Percentiles rank a stretch among this genome's conserved stretches.
Conservation (phyloP, 1,140 invertebrate genomes). For the Caenorhabditis remanei region DNA sequence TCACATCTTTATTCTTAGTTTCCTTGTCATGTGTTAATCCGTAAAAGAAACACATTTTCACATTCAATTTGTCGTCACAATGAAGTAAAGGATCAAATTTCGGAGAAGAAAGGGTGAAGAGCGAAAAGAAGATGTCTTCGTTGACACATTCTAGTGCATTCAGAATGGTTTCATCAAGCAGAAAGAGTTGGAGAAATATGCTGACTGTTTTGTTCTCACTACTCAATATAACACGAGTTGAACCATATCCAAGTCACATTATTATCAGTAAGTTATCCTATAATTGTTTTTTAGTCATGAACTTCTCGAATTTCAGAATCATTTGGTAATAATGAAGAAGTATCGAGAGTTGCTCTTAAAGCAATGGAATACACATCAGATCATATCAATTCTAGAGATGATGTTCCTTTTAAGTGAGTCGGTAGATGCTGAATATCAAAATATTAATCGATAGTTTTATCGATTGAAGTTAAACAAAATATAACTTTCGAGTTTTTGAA, state of each 20-base stretch:
- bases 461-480: neutral
- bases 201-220: slow-evolving; percentile 6
- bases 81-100: slow-evolving; percentile 44
- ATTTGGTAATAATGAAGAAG: slow-evolving; percentile 48
- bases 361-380: slow-evolving; percentile 58
- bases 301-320: slow-evolving; percentile 53
- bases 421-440: neutral
- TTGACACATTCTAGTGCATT: neutral
- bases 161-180: slow-evolving; percentile 17
- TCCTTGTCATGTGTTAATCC: slow-evolving; percentile 30
- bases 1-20: neutral
- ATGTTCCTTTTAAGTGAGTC: slow-evolving; percentile 57
- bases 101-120: neutral
- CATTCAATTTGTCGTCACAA: slow-evolving; percentile 8
- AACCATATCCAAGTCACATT: slow-evolving; percentile 46
- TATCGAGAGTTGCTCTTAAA: slow-evolving; percentile 27
- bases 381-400: slow-evolving; percentile 61
- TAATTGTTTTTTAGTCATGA: neutral
- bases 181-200: slow-evolving; percentile 8
- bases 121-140: neutral
- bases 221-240: neutral
- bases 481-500: too few relatives aligned
- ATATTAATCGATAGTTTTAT: too few relatives aligned
- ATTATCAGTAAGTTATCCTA: slow-evolving; percentile 19
- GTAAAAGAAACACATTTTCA: neutral